Evolutionary conservation across 1,140 invertebrate genomes (phyloP).

Genomic region (Aphelinus atriplicis): DNA sequence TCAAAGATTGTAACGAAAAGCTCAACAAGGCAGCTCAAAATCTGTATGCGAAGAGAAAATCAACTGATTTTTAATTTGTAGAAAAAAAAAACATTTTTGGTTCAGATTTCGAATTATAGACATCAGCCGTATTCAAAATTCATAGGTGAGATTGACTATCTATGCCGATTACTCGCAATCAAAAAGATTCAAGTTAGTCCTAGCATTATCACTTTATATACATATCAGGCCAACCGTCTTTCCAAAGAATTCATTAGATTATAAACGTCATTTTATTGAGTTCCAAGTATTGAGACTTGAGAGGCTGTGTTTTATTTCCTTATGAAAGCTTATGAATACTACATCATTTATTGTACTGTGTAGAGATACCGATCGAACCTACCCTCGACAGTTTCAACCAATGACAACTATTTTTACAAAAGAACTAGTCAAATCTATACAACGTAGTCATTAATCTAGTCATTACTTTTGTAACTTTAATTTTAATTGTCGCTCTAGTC

Average conservation of each 20-base stretch:
- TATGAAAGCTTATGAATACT: no score
- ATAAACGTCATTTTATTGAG: constrained; percentile 6
- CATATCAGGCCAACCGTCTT: constrained; percentile 34
- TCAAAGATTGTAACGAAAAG: background rate
- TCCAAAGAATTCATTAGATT: background rate
- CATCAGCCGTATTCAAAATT: no score
- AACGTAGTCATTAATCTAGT: background rate
- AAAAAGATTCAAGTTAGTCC: background rate
- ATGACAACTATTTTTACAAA: background rate
- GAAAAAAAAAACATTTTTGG: background rate
- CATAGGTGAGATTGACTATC: background rate
- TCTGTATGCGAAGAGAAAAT: constrained; percentile 26
- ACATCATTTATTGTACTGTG: no score
- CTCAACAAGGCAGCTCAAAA: constrained; percentile 23
- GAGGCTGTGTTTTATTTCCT: constrained; percentile 31
- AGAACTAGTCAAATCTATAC: background rate
- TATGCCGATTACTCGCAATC: background rate
- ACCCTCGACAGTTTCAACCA: background rate
- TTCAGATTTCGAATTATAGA: no score
- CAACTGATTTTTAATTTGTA: constrained; percentile 37
- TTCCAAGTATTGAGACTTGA: constrained; percentile 10
- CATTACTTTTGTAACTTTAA: constrained; percentile 2
- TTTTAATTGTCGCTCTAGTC: constrained; percentile 6
- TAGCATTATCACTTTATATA: constrained; percentile 5
- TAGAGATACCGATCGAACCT: constrained; percentile 28